Evolutionary conservation across 2,888 invertebrate species (phyloP).

Genomic region (Ophion ventricosus): DNA sequence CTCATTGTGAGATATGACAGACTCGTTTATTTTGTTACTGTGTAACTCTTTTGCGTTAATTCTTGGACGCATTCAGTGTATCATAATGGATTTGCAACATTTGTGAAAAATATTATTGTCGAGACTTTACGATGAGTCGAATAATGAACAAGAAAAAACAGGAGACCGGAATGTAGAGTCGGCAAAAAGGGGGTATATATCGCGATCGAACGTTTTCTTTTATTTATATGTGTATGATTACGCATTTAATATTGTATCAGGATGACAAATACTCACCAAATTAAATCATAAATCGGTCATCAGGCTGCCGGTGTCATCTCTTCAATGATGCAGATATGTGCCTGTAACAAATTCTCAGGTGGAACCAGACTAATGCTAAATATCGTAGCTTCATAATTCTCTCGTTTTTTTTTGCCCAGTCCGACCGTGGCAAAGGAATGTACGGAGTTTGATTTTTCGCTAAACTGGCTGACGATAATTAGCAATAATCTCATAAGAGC

Average conservation of each 20-base stretch:
- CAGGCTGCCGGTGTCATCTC: slow-evolving; percentile 80
- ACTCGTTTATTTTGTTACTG: neutral
- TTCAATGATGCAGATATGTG: slow-evolving; percentile 82
- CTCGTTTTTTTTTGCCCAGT: slow-evolving; percentile 28
- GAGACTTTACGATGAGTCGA: neutral
- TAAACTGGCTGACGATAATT: slow-evolving; percentile 78
- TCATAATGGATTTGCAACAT: neutral
- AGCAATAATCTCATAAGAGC: slow-evolving; percentile 81
- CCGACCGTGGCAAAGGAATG: slow-evolving; percentile 10
- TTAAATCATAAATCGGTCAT: slow-evolving; percentile 76
- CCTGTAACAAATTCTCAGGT: slow-evolving; percentile 88
- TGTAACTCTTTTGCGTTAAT: neutral
- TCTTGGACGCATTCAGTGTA: neutral
- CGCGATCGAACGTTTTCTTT: slow-evolving; percentile 4
- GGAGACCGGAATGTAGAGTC: neutral
- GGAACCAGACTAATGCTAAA: slow-evolving; percentile 82
- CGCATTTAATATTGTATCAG: slow-evolving; percentile 60
- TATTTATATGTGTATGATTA: slow-evolving; percentile 26
- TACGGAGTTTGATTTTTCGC: slow-evolving; percentile 26
- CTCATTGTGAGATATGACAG: neutral
- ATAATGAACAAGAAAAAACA: neutral
- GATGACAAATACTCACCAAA: slow-evolving; percentile 75
- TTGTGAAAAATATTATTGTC: neutral
- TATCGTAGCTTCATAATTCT: slow-evolving; percentile 76
- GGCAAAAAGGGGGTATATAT: neutral